These are phyloP conservation scores for Lasioglossum calceatum DNA, from an alignment of 2,888 invertebrate species.

Conservation along the genomic window DNA sequence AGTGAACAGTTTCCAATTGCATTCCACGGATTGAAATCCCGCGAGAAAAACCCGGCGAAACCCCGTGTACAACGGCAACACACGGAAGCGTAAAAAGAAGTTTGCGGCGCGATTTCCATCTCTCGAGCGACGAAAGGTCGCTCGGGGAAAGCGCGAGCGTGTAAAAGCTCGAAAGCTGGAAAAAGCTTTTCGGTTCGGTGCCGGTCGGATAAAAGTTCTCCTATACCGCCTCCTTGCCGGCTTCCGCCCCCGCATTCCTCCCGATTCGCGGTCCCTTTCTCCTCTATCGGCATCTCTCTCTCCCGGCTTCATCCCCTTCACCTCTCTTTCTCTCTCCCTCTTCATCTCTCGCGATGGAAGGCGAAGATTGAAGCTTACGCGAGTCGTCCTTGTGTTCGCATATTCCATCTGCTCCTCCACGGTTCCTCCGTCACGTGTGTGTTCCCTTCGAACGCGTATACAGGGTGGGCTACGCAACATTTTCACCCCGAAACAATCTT, in stretches of 20 bases:
- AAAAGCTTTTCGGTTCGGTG: conserved; percentile 76
- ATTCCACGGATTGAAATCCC: conserved; percentile 14
- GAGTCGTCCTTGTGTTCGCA: conserved; percentile 65
- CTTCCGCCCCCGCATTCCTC: conserved; percentile 35
- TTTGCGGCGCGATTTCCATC: conserved; percentile 59
- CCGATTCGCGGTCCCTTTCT: conserved; percentile 51
- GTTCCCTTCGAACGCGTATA: conserved; percentile 29
- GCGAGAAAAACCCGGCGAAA: background rate
- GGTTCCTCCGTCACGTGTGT: conserved; percentile 41
- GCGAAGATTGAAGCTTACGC: conserved; percentile 76
- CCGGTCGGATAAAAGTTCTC: conserved; percentile 79
- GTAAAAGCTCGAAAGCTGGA: conserved; percentile 58
- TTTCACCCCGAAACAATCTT: background rate
- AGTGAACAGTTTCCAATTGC: background rate
- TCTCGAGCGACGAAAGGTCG: conserved; percentile 56
- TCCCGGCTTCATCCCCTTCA: conserved; percentile 18
- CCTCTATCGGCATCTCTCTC: conserved; percentile 12
- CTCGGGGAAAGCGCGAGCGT: conserved; percentile 32
- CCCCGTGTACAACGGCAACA: conserved; percentile 8
- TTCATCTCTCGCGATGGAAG: conserved; percentile 64
- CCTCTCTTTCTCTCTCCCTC: background rate
- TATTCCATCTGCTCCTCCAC: conserved; percentile 63
- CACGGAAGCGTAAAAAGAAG: conserved; percentile 14
- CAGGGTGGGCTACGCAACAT: background rate
- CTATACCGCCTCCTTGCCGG: conserved; percentile 74